Conservation (phyloP, 1,140 invertebrate species). For the Drosophila triauraria region DNA sequence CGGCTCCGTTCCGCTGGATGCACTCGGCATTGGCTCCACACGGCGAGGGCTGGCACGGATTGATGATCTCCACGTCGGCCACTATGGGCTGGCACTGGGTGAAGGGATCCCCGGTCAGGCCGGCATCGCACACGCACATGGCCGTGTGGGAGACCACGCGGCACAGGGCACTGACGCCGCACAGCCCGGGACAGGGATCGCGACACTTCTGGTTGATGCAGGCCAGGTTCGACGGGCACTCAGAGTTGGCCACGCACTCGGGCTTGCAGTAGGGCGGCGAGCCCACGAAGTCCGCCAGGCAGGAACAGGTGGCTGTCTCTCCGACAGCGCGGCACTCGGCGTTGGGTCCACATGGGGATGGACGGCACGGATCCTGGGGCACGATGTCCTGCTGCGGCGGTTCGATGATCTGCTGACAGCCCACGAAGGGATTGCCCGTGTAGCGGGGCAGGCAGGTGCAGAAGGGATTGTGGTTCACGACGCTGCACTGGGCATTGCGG, state of each 20-base stretch:
- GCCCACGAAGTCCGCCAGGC: conserved; percentile 89
- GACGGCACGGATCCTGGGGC: conserved; percentile 88
- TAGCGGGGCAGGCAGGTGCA: conserved; percentile 91
- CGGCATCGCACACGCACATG: conserved; percentile 89
- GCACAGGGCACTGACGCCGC: conserved; percentile 90
- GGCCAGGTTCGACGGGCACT: conserved; percentile 89
- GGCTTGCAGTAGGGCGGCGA: conserved; percentile 90
- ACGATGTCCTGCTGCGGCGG: conserved; percentile 90
- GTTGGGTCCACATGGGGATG: conserved; percentile 91
- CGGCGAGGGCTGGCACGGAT: conserved; percentile 90
- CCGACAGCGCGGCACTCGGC: conserved; percentile 89
- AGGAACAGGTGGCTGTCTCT: conserved; percentile 89
- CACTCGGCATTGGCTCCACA: conserved; percentile 92
- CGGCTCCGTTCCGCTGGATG: conserved; percentile 88
- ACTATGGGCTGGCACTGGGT: conserved; percentile 87
- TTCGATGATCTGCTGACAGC: conserved; percentile 88
- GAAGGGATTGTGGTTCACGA: conserved; percentile 90
- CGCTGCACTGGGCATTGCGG: conserved; percentile 89
- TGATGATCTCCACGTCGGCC: conserved; percentile 85
- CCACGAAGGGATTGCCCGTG: conserved; percentile 90
- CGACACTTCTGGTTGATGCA: conserved; percentile 90
- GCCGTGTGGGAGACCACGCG: conserved; percentile 90
- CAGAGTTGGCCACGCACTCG: conserved; percentile 90
- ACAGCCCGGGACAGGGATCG: conserved; percentile 90
- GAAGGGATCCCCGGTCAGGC: conserved; percentile 91